Conservation (phyloP, 2,797 vertebrate species). For the Harpagifer antarcticus region DNA sequence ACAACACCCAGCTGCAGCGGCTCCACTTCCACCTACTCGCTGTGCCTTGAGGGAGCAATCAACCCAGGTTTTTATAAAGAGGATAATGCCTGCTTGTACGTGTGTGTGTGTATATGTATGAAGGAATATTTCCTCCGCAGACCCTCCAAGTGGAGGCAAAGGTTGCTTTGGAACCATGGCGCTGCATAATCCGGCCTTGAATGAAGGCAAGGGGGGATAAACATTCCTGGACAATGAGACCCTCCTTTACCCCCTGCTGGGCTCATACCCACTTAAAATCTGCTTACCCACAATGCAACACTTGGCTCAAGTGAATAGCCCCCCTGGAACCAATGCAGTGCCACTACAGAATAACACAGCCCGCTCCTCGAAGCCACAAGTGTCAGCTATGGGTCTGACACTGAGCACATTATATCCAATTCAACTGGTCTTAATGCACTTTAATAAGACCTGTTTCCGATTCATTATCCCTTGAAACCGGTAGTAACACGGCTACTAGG, state of each 20-base stretch:
- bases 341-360: conserved; percentile 67
- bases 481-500: conserved; percentile 87
- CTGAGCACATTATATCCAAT: conserved; percentile 80
- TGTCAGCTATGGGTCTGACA: conserved; percentile 76
- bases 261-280: conserved; percentile 76
- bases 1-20: conserved; percentile 42
- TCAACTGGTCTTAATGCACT: conserved; percentile 80
- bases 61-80: conserved; percentile 53
- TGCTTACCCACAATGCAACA: conserved; percentile 73
- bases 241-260: conserved; percentile 76
- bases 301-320: conserved; percentile 65
- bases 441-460: conserved; percentile 88
- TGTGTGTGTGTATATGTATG: conserved; percentile 56
- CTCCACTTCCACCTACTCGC: conserved; percentile 64
- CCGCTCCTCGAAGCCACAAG: conserved; percentile 72
- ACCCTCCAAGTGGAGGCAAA: conserved; percentile 81
- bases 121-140: conserved; percentile 72
- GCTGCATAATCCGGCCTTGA: conserved; percentile 75
- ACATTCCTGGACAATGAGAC: conserved; percentile 85
- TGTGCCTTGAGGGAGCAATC: conserved; percentile 56
- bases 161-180: conserved; percentile 71
- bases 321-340: conserved; percentile 62
- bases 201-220: conserved; percentile 66
- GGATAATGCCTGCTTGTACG: conserved; percentile 65
- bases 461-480: conserved; percentile 88